A percentile compares a stretch with the other conserved stretches of the same genome.
Conservation (phyloP, 2,113 vertebrate genomes). For the Vidua macroura region DNA sequence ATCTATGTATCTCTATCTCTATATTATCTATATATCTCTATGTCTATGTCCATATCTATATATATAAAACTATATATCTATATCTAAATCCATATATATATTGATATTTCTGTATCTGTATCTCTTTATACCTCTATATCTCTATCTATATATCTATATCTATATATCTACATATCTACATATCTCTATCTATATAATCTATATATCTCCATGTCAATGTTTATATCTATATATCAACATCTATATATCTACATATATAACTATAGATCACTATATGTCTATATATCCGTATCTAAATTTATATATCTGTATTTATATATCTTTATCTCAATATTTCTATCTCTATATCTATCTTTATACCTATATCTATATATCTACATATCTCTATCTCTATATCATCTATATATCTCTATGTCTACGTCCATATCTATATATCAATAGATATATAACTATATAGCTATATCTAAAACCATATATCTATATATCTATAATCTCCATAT, state of each 20-base stretch:
- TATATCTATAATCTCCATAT: background rate
- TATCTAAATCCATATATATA: too few relatives aligned
- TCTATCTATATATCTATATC: background rate
- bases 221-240: too few relatives aligned
- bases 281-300: background rate
- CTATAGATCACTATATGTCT: background rate
- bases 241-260: too few relatives aligned
- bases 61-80: too few relatives aligned
- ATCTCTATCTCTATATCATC: background rate
- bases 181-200: background rate
- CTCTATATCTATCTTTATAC: background rate
- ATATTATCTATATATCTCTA: too few relatives aligned
- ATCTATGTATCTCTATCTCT: too few relatives aligned
- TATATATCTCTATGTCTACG: background rate
- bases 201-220: too few relatives aligned
- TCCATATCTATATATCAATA: background rate
- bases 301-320: background rate
- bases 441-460: background rate
- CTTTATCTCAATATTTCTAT: too few relatives aligned
- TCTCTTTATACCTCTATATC: too few relatives aligned
- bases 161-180: background rate
- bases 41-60: too few relatives aligned
- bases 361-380: background rate
- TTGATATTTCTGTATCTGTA: too few relatives aligned
- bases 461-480: background rate